phyloP scores from a whole-genome alignment of 2,888 invertebrate genomes.

The Lamellibrachia satsuma region DNA sequence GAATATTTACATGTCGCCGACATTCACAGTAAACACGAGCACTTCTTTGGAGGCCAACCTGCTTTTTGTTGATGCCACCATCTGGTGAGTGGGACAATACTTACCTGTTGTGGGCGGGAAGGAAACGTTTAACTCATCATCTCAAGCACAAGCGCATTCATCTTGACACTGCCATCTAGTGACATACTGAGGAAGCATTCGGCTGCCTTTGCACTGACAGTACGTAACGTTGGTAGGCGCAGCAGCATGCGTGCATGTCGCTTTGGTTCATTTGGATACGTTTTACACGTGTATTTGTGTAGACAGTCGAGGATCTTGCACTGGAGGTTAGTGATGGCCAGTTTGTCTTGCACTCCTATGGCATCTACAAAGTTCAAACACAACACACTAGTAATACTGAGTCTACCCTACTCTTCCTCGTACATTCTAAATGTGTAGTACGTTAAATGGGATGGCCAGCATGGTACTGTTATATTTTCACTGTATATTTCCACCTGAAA shows the following conservation, averaged over 20 bases:
- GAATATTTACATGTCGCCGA: no score
- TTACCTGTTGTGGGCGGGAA: background rate
- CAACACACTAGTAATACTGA: conserved; percentile 44
- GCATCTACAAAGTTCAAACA: conserved; percentile 53
- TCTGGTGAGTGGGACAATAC: background rate
- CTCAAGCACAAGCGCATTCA: conserved; percentile 63
- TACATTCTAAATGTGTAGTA: no score
- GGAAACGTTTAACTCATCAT: conserved; percentile 55
- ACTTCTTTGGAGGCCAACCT: background rate
- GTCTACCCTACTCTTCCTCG: conserved; percentile 50
- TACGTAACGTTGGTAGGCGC: conserved; percentile 61
- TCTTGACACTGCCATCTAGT: conserved; percentile 59
- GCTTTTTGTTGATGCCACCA: background rate
- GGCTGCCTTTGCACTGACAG: conserved; percentile 64
- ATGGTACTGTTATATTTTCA: no score
- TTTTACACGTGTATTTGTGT: conserved; percentile 53
- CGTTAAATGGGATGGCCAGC: no score
- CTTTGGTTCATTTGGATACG: conserved; percentile 53
- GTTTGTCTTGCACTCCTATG: conserved; percentile 57
- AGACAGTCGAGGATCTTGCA: conserved; percentile 59
- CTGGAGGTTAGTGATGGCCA: conserved; percentile 55
- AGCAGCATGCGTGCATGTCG: conserved; percentile 62
- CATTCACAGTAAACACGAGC: background rate
- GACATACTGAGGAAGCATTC: conserved; percentile 62
- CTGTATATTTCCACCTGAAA: no score